Percentiles rank a stretch among this genome's conserved stretches.
Conservation (phyloP, 2,797 vertebrate species). For the Jordanella pulchra region DNA sequence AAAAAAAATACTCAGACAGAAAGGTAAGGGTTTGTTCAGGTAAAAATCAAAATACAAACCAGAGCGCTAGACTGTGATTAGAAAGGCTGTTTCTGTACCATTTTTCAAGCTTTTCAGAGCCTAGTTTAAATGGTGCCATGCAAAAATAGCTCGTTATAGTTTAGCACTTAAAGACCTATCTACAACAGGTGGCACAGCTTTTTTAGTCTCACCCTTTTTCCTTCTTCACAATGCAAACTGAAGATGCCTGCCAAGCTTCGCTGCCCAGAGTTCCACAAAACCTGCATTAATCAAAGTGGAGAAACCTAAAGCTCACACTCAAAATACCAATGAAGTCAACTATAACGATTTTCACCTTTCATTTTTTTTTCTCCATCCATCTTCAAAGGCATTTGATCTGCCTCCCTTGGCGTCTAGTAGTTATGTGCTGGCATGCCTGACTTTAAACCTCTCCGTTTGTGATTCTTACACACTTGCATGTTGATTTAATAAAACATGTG, state of each 20-base stretch:
- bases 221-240: constrained; percentile 33
- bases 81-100: not conserved
- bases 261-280: constrained; percentile 27
- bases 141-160: constrained; percentile 8
- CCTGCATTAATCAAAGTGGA: constrained; percentile 33
- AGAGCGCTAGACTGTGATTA: constrained; percentile 29
- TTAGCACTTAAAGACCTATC: not conserved
- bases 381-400: constrained; percentile 79
- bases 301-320: constrained; percentile 62
- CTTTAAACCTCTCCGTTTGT: constrained; percentile 68
- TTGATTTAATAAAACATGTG: constrained; percentile 75
- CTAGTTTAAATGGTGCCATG: not conserved
- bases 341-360: constrained; percentile 69
- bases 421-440: constrained; percentile 70
- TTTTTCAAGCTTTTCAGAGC: not conserved
- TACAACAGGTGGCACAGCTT: constrained; percentile 11
- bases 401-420: constrained; percentile 70
- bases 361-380: constrained; percentile 51
- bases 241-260: constrained; percentile 28
- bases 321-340: constrained; percentile 65
- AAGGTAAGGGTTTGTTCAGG: constrained; percentile 56
- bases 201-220: constrained; percentile 26
- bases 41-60: constrained; percentile 51
- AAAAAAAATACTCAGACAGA: constrained; percentile 40
- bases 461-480: constrained; percentile 71